Conservation (phyloP, 2,113 vertebrate genomes). For the Dromaius novaehollandiae region DNA sequence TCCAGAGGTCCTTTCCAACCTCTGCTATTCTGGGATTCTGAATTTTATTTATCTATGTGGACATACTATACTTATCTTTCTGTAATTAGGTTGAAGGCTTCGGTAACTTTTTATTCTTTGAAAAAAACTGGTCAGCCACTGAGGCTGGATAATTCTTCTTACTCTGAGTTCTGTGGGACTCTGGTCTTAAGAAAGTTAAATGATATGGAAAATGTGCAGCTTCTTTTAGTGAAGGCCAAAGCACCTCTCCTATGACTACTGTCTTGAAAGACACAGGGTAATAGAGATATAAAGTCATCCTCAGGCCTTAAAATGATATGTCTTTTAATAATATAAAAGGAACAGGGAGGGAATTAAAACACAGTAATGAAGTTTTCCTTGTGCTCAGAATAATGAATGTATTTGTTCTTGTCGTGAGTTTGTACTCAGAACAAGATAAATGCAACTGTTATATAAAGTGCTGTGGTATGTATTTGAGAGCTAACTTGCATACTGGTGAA, state of each 20-base stretch:
- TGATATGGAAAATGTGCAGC: background rate
- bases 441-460: background rate
- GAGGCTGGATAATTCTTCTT: background rate
- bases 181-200: background rate
- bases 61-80: background rate
- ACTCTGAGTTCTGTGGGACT: background rate
- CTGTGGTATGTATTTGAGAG: background rate
- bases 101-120: background rate
- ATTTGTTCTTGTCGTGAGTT: slow-evolving; percentile 6
- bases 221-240: background rate
- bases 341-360: background rate
- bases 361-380: background rate
- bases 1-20: background rate
- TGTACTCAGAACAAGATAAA: background rate
- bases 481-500: background rate
- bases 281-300: background rate
- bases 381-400: background rate
- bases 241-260: background rate
- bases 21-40: background rate
- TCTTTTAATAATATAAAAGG: background rate
- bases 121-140: fast-evolving
- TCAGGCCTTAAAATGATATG: background rate
- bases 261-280: background rate
- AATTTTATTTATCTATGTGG: fast-evolving
- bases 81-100: background rate